phyloP scores from a whole-genome alignment of 2,888 invertebrate species.

The Archaeoteleia sp. region DNA sequence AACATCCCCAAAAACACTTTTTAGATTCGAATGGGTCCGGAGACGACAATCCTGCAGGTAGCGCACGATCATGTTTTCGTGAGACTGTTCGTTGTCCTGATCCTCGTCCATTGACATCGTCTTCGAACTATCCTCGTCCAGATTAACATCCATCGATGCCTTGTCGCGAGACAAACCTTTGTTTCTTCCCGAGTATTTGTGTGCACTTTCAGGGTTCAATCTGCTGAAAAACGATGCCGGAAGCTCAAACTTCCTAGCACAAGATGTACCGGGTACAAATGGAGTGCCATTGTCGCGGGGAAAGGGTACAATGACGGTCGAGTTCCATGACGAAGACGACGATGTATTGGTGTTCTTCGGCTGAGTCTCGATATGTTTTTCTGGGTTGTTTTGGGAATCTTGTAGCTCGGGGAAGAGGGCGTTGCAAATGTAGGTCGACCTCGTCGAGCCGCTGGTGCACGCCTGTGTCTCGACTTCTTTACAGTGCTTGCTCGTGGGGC shows the following conservation, averaged over 20 bases:
- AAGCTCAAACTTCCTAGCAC: neutral
- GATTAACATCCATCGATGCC: slow-evolving; percentile 9
- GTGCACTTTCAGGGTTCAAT: neutral
- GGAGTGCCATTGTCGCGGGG: neutral
- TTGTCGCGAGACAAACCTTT: slow-evolving; percentile 16
- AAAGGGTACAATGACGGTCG: neutral
- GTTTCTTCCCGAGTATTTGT: neutral
- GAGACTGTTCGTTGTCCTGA: neutral
- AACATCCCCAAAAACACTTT: neutral
- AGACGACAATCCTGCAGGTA: slow-evolving; percentile 1
- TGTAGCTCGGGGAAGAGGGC: slow-evolving; percentile 24
- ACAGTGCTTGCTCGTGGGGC: neutral
- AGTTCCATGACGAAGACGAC: neutral
- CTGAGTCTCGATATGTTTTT: neutral
- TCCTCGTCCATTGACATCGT: slow-evolving; percentile 28
- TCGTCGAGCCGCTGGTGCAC: slow-evolving; percentile 14
- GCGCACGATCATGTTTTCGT: neutral
- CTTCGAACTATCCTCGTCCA: slow-evolving; percentile 20
- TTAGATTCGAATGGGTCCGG: neutral
- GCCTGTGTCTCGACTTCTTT: slow-evolving; percentile 18
- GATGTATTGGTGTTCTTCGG: neutral
- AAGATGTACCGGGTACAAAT: too few relatives aligned
- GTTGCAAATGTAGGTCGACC: slow-evolving; percentile 21
- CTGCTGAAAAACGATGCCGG: slow-evolving; percentile 1
- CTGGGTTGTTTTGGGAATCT: slow-evolving; percentile 1